These are phyloP conservation scores for Diadegma fenestrale DNA, from an alignment of 2,888 invertebrate species.

Conservation along the genomic window DNA sequence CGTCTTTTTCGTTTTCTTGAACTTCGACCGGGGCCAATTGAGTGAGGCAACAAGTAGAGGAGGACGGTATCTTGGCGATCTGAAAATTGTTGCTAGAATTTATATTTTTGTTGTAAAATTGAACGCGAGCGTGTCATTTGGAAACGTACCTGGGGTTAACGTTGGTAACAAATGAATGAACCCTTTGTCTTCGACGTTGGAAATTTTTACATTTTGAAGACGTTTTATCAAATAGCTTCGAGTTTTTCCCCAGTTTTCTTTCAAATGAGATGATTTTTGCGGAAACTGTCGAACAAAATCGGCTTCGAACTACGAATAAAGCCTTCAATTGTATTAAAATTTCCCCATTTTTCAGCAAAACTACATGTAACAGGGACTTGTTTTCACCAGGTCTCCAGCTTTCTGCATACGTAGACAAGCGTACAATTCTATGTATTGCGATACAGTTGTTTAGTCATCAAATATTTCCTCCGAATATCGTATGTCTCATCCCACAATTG, in stretches of 20 bases:
- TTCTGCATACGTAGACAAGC: neutral
- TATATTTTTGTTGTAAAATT: too few relatives aligned
- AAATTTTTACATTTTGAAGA: neutral
- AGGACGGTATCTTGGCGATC: neutral
- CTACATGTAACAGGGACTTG: too few relatives aligned
- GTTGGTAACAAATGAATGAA: neutral
- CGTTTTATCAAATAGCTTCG: neutral
- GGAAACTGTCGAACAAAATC: neutral
- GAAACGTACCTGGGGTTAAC: neutral
- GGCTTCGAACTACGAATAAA: neutral
- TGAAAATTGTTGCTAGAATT: neutral
- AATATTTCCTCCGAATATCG: neutral
- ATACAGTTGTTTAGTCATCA: neutral
- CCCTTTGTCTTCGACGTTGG: neutral
- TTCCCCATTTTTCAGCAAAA: too few relatives aligned
- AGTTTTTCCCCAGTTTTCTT: neutral
- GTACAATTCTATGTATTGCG: neutral
- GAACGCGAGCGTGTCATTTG: neutral
- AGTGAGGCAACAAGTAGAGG: neutral
- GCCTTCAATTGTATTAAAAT: too few relatives aligned
- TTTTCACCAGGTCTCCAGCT: too few relatives aligned
- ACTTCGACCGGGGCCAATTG: neutral
- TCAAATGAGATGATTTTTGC: neutral
- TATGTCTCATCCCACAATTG: neutral
- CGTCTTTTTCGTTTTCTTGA: neutral